Conservation (phyloP, 2,797 vertebrate species). For the Sarcoramphus papa region DNA sequence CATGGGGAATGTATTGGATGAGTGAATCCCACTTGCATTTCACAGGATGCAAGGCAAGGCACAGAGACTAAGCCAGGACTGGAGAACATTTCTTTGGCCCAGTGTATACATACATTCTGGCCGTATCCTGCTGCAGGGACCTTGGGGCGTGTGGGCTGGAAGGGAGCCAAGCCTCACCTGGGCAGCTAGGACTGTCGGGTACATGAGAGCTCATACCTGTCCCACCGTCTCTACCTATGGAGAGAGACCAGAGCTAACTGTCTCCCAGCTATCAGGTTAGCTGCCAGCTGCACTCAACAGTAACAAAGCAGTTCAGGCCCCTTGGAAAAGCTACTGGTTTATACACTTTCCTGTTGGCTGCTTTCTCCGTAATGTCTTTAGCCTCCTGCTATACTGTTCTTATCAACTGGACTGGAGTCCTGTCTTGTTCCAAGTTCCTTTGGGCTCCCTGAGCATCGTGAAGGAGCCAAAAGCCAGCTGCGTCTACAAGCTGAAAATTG, state of each 20-base stretch:
- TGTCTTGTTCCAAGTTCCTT: not conserved
- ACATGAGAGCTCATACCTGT: not conserved
- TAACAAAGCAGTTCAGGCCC: not conserved
- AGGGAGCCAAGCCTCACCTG: not conserved
- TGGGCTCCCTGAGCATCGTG: not conserved
- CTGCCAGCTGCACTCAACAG: not conserved
- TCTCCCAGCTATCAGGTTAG: not conserved
- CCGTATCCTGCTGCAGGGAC: not conserved
- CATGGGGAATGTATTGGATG: not conserved
- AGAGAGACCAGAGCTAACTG: not conserved
- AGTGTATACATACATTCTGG: not conserved
- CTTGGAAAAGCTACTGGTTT: not conserved
- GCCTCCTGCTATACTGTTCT: not conserved
- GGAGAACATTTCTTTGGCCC: not conserved
- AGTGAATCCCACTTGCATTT: not conserved
- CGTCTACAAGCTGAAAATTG: not conserved
- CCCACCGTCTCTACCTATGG: not conserved
- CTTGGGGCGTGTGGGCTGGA: accelerated
- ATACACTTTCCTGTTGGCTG: not conserved
- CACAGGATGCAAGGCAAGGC: not conserved
- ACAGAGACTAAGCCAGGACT: not conserved
- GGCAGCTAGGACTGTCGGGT: not conserved
- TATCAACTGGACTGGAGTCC: not conserved
- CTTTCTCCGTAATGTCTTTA: not conserved
- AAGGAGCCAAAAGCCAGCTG: not conserved